Base-by-base conservation (phyloP, 2,113 vertebrate genomes). In the Crotalus helleri region DNA sequence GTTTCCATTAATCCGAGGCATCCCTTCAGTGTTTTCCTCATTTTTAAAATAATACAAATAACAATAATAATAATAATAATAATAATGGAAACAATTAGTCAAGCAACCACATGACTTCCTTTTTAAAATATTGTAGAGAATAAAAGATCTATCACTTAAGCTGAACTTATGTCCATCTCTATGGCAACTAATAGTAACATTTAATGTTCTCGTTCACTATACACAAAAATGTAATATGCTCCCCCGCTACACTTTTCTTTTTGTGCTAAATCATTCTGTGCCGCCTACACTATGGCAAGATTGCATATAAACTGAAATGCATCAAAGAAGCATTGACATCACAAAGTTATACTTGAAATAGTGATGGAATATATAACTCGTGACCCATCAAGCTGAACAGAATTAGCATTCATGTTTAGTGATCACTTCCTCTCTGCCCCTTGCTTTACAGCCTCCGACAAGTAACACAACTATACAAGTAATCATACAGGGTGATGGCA, bases 101-200 rank as follows among this genome's bases (percentile, higher is more conserved):
- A 44, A 81, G 74, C 2, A 0, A 39, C 74, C 74, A 81, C 17
- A 17, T 21, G 74, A 81, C 96, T 97, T 96, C 94, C 8, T 93
- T 96, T 95, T 97, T 95, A 91, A 96, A 96, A 95, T 95, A 94
- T 95, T 96, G 92, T 23, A 90, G 95, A 96, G 94, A 94, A 97
- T 96, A 94, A 97, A 93, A 97, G 96, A 97, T 91, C 94, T 96
- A 96, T 96, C 96, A 97, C 97, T 98, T 97, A 96, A 97, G 96
- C 96, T 97, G 97, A 97, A 97, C 96, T 97, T 97, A 94, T 97
- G 96, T 97, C 97, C 96, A 97, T 98, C 94, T 97, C 98, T 97
- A 98, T 98, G 97, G 97, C 97, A 98, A 98, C 98, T 97, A 97
- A 95, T 96, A 96, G 96, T 97, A 97, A 97, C 96, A 96, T 96